Percentiles rank a stretch among this genome's conserved stretches.
Conservation (phyloP, 2,797 vertebrate species). For the Syngnathus acus region DNA sequence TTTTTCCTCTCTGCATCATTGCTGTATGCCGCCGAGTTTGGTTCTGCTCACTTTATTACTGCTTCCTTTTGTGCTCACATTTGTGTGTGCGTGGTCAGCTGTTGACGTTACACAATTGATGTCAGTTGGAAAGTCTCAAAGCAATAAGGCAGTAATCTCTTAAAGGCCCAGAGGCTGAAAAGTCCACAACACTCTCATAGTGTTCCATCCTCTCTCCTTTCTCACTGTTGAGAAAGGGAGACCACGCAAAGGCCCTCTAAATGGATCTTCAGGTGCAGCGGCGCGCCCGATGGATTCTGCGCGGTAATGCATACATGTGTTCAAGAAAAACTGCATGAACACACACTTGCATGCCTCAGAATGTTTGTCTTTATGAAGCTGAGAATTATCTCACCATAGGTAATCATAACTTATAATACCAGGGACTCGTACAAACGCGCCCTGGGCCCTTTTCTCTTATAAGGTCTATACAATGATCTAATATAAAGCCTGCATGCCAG, state of each 20-base stretch:
- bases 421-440: slow-evolving; percentile 64
- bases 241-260: slow-evolving; percentile 63
- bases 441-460: slow-evolving; percentile 55
- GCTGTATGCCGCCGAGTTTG: slow-evolving; percentile 28
- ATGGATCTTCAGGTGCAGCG: slow-evolving; percentile 56
- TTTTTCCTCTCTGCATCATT: slow-evolving; percentile 23
- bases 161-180: slow-evolving; percentile 60
- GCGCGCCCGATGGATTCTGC: slow-evolving; percentile 27
- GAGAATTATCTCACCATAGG: slow-evolving; percentile 69
- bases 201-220: slow-evolving; percentile 43
- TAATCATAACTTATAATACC: slow-evolving; percentile 62
- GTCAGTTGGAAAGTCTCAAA: slow-evolving; percentile 68
- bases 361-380: slow-evolving; percentile 66
- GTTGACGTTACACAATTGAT: slow-evolving; percentile 55
- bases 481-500: slow-evolving; percentile 43
- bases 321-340: slow-evolving; percentile 22
- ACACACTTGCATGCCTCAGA: slow-evolving; percentile 39
- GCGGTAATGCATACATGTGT: slow-evolving; percentile 36
- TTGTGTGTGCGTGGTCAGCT: slow-evolving; percentile 55
- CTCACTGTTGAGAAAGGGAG: slow-evolving; percentile 47
- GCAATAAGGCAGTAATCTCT: slow-evolving; percentile 71
- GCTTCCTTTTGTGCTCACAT: slow-evolving; percentile 17
- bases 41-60: slow-evolving; percentile 40
- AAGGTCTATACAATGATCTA: slow-evolving; percentile 62
- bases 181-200: slow-evolving; percentile 44